phyloP scores from a whole-genome alignment of 2,113 vertebrate species.

The Chamaea fasciata region DNA sequence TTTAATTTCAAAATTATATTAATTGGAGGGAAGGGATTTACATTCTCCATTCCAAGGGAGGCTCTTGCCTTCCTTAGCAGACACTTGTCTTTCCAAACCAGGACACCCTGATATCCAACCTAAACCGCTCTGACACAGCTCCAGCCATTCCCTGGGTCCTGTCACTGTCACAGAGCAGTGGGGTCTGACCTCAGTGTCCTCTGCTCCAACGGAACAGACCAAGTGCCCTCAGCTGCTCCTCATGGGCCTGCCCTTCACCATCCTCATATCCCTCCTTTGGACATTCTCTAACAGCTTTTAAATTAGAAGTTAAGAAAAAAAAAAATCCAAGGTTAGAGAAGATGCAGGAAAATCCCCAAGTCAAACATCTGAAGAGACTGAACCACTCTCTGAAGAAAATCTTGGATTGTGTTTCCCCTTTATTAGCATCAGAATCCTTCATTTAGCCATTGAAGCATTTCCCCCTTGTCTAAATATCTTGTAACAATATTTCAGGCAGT shows the following conservation, averaged over 20 bases:
- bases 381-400: background rate
- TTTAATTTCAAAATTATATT: background rate
- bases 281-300: background rate
- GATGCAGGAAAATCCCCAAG: background rate
- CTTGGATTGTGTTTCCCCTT: background rate
- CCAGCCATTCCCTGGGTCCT: background rate
- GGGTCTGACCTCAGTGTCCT: background rate
- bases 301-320: background rate
- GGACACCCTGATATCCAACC: background rate
- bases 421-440: background rate
- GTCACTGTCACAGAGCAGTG: background rate
- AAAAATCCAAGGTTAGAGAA: background rate
- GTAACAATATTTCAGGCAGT: background rate
- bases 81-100: background rate
- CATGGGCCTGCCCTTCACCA: background rate
- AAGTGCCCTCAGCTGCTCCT: background rate
- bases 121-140: fast-evolving
- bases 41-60: background rate
- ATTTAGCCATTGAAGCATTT: background rate
- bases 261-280: background rate
- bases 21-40: background rate
- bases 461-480: background rate
- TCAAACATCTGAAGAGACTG: background rate
- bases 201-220: background rate
- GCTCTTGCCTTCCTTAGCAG: background rate